These are phyloP conservation scores for Cyphomyrus plagiostoma DNA, from an alignment of 2,113 vertebrate genomes.

Conservation along the genomic window DNA sequence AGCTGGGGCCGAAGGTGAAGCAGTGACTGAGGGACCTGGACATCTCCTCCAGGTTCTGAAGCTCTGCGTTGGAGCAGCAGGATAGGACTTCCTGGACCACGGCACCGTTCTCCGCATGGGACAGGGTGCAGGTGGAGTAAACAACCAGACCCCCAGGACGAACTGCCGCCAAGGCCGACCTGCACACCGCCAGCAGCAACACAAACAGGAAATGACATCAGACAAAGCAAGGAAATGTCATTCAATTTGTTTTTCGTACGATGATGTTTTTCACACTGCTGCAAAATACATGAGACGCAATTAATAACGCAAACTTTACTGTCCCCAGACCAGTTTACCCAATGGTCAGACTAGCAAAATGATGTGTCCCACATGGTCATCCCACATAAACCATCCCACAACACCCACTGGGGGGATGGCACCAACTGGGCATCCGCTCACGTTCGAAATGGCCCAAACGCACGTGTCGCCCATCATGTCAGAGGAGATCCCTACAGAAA, in stretches of 20 bases:
- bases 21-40: constrained; percentile 59
- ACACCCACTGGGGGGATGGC: not conserved
- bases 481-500: constrained; percentile 7
- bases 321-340: not conserved
- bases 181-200: constrained; percentile 40
- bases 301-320: not conserved
- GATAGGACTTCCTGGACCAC: constrained; percentile 69
- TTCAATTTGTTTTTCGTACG: not conserved
- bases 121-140: constrained; percentile 91
- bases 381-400: not conserved
- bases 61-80: constrained; percentile 58
- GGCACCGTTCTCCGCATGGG: constrained; percentile 75
- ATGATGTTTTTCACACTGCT: not conserved
- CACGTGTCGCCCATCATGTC: not conserved
- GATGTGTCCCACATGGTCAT: not conserved
- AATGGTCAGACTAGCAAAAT: not conserved
- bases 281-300: not conserved
- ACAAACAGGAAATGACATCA: not conserved
- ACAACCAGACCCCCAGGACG: constrained; percentile 81
- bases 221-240: not conserved
- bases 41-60: constrained; percentile 66
- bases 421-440: not conserved
- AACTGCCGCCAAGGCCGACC: constrained; percentile 77
- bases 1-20: constrained; percentile 63
- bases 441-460: not conserved